These are phyloP conservation scores for Laterallus jamaicensis DNA, from an alignment of 2,113 vertebrate species.

Conservation along the genomic window DNA sequence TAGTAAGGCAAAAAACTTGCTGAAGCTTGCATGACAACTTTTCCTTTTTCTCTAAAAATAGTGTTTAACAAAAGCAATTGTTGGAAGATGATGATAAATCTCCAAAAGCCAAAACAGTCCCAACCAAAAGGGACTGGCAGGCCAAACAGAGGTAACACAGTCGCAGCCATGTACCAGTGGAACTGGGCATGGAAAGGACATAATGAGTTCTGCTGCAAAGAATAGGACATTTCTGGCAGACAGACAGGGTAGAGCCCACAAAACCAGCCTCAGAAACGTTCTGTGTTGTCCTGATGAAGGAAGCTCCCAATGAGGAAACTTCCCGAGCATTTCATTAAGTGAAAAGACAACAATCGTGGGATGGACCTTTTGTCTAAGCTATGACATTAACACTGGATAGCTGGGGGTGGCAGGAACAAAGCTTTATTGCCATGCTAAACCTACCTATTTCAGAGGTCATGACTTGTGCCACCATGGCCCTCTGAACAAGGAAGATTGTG, in stretches of 20 bases:
- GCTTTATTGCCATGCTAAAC: background rate
- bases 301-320: background rate
- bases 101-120: background rate
- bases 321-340: background rate
- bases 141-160: background rate
- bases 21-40: background rate
- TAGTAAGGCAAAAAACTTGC: background rate
- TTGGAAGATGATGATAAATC: background rate
- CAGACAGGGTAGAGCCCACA: background rate
- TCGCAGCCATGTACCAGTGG: background rate
- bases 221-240: background rate
- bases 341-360: background rate
- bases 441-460: background rate
- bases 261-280: background rate
- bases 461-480: rapidly evolving
- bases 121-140: background rate
- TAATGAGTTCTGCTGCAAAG: background rate
- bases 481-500: background rate
- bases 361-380: background rate
- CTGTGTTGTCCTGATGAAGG: background rate
- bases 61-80: background rate
- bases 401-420: background rate
- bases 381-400: background rate
- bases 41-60: background rate
- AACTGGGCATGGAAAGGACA: background rate